Evolutionary conservation across 2,113 vertebrate genomes (phyloP), one percentile per base, ranked within the genome.

Genomic region (Xenopus borealis): DNA sequence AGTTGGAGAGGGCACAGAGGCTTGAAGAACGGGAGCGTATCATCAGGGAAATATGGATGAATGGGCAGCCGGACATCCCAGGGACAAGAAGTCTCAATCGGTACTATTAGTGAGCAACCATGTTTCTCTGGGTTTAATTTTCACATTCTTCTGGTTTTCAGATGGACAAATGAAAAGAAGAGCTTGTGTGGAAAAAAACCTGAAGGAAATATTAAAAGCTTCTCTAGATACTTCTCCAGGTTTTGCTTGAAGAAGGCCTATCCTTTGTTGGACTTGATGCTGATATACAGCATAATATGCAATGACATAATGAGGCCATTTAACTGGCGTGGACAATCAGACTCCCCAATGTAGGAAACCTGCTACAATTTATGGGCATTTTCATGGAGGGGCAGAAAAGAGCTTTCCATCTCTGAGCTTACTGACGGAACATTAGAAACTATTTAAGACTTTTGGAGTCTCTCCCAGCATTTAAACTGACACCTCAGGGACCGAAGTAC

Each of bases 41-140:
- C 84, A 95, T 97, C 82, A 89, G 95, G 0, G 95, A 96, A 85
- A 97, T 96, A 82, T 97, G 95, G 95, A 96, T 96, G 94, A 96
- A 97, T 0, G 95, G 95, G 0, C 95, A 96, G 72, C 94, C 95
- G 0, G 95, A 96, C 80, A 90, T 96, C 30, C 94, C 94, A 0
- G 94, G 94, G 16, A 96, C 95, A 16, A 87, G 94, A 52, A 97
- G 94, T 87, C 91, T 97, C 75, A 96, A 96, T 75, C 90, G 94
- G 50, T 96, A 97, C 88, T 97, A 96, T 85, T 96, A 55, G 16
- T 12, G 14, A 9, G 10, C 6, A 50, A 50, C 11, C 14, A 9
- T 1, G 13, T 16, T 55, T 16, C 14, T 55, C 12, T 55, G 14
- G 14, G 16, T 1, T 55, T 27, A 27, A 27, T 27, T 27, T 27